Evolutionary conservation across 1,140 invertebrate species (phyloP).

Genomic region (Megalopta genalis): DNA sequence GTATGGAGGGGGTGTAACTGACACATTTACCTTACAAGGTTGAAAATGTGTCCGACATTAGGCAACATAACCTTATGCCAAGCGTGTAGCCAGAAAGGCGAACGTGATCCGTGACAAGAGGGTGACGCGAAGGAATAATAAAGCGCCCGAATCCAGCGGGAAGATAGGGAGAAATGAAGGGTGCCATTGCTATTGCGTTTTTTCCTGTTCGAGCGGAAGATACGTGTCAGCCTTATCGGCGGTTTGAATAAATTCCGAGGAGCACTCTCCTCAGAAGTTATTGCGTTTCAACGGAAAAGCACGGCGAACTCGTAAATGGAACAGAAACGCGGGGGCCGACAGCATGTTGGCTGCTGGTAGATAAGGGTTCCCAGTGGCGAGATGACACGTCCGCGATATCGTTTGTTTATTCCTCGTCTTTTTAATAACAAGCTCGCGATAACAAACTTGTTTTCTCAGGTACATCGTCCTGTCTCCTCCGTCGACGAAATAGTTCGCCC

Average conservation of each 20-base stretch:
- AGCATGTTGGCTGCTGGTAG: neutral
- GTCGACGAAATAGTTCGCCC: neutral
- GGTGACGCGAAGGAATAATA: neutral
- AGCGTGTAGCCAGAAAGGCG: no score
- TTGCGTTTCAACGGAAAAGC: conserved; percentile 2
- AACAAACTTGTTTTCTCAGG: neutral
- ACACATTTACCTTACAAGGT: no score
- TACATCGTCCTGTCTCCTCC: no score
- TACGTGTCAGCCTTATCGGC: conserved; percentile 3
- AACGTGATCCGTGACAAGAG: neutral
- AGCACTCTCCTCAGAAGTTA: neutral
- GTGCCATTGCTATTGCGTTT: neutral
- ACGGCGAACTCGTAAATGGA: conserved; percentile 1
- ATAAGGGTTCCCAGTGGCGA: neutral
- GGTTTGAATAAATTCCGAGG: conserved; percentile 2
- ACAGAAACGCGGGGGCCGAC: neutral
- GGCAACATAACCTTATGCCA: no score
- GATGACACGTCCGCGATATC: conserved; percentile 2
- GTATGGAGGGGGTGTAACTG: no score
- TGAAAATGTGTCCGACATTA: no score
- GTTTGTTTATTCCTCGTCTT: conserved; percentile 4
- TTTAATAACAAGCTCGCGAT: neutral
- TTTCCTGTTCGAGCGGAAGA: neutral
- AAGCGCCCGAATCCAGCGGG: neutral
- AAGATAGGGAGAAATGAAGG: neutral